phyloP scores from a whole-genome alignment of 2,113 vertebrate species.

The Alosa alosa region DNA sequence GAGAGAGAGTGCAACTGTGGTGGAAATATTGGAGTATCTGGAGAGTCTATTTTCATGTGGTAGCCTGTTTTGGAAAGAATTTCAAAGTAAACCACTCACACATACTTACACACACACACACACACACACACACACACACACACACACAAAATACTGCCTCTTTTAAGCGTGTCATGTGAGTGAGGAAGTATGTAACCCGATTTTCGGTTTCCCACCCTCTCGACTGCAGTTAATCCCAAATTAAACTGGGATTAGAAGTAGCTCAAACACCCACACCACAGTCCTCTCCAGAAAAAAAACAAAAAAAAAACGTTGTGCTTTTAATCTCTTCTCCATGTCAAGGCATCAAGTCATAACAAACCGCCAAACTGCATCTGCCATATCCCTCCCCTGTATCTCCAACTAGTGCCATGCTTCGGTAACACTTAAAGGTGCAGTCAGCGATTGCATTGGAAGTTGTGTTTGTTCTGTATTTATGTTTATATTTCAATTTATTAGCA shows the following conservation, averaged over 20 bases:
- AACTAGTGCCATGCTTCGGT: too few relatives aligned
- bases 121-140: constrained; percentile 1
- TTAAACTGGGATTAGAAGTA: constrained; percentile 49
- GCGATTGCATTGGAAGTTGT: too few relatives aligned
- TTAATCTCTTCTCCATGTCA: background rate
- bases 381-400: background rate
- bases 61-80: constrained; percentile 5
- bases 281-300: background rate
- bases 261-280: constrained; percentile 32
- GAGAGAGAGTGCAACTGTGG: background rate
- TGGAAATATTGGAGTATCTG: background rate
- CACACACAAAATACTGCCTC: background rate
- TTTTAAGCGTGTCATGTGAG: constrained; percentile 26
- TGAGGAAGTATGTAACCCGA: constrained; percentile 30
- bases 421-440: too few relatives aligned
- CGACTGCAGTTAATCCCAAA: constrained; percentile 43
- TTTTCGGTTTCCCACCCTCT: constrained; percentile 28
- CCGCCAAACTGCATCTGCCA: background rate
- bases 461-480: too few relatives aligned
- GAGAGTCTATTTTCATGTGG: background rate
- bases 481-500: too few relatives aligned
- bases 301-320: background rate
- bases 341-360: background rate
- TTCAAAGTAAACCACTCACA: background rate
- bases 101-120: background rate